Conservation (phyloP, 2,113 vertebrate species). For the Megaptera novaeangliae region DNA sequence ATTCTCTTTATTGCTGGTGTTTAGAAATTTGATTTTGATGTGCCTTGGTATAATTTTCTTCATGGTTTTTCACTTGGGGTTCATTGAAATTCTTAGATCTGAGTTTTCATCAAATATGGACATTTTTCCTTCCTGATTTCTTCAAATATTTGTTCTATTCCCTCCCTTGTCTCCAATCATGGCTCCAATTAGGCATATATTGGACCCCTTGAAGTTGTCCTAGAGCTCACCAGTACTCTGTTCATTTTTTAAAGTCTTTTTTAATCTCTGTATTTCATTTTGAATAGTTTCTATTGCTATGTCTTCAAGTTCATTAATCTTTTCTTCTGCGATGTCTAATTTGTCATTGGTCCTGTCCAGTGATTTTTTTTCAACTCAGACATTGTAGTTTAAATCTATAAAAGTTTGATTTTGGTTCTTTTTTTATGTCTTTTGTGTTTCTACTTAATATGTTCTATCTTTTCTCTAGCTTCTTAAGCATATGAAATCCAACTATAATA, state of each 20-base stretch:
- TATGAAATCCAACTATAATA: background rate
- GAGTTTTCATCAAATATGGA: constrained; percentile 5
- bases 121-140: background rate
- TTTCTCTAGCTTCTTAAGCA: background rate
- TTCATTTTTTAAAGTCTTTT: background rate
- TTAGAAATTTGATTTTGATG: constrained; percentile 1
- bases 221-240: background rate
- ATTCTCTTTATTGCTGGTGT: background rate
- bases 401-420: background rate
- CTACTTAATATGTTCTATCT: background rate
- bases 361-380: background rate
- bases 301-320: background rate
- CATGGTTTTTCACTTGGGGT: background rate
- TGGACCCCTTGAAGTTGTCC: background rate
- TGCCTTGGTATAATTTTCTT: background rate
- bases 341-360: background rate
- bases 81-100: background rate
- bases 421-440: background rate
- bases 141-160: background rate
- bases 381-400: background rate
- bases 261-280: constrained; percentile 11
- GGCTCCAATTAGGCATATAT: background rate
- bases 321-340: background rate
- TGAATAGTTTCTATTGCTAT: background rate
- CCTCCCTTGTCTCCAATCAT: background rate